Percentiles rank a stretch among this genome's conserved stretches.
phyloP scores from a whole-genome alignment of 2,888 invertebrate species.

The Lithophane semibrunnea region DNA sequence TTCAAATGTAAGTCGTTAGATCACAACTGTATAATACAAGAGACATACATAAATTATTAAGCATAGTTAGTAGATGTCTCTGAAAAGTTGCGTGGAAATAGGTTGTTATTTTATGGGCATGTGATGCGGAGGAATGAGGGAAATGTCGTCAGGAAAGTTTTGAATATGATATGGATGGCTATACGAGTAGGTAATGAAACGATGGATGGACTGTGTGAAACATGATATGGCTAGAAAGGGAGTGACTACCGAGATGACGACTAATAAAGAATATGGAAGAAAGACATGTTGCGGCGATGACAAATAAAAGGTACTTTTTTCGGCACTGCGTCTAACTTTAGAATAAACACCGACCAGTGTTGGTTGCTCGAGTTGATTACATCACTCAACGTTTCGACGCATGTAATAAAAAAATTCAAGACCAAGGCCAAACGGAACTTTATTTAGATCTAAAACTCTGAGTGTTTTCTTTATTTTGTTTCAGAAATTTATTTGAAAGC shows the following conservation, averaged over 20 bases:
- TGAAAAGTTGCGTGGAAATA: too few relatives aligned
- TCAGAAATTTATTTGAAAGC: constrained; percentile 21
- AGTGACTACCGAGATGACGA: too few relatives aligned
- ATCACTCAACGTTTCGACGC: constrained; percentile 43
- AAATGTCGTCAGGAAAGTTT: too few relatives aligned
- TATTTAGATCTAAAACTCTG: constrained; percentile 44
- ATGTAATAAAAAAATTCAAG: constrained; percentile 45
- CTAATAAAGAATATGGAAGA: too few relatives aligned
- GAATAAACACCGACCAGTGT: constrained; percentile 33
- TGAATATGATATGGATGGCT: too few relatives aligned
- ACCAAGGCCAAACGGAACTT: constrained; percentile 55
- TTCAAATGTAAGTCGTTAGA: constrained; percentile 76
- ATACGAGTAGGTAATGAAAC: too few relatives aligned
- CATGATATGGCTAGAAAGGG: too few relatives aligned
- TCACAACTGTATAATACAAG: constrained; percentile 69
- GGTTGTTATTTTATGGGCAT: too few relatives aligned
- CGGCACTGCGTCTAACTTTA: constrained; percentile 24
- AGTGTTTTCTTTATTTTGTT: constrained; percentile 25
- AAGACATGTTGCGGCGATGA: too few relatives aligned
- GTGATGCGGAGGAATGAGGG: too few relatives aligned
- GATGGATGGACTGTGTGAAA: too few relatives aligned
- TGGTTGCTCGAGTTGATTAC: constrained; percentile 48
- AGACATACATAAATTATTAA: constrained; percentile 63
- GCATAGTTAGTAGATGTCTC: constrained; percentile 32
- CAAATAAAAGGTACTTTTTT: too few relatives aligned